Percentiles rank a stretch among this genome's conserved stretches.
phyloP scores from a whole-genome alignment of 2,113 vertebrate genomes.

The Anseranas semipalmata region DNA sequence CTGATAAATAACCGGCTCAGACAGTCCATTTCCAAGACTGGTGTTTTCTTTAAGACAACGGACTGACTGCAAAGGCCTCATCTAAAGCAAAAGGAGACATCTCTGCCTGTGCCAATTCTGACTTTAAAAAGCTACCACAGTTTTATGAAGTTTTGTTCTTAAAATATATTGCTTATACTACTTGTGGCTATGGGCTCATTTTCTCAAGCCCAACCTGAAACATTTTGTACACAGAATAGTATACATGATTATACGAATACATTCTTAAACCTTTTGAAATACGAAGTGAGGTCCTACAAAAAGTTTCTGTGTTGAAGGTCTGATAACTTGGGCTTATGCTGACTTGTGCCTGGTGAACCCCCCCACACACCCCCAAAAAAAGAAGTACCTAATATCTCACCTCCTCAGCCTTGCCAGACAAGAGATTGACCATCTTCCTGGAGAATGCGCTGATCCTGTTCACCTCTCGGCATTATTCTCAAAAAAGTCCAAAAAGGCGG shows the following conservation, averaged over 20 bases:
- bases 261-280: background rate
- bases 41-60: background rate
- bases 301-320: background rate
- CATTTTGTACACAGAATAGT: fast-evolving
- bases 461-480: background rate
- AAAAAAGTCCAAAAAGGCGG: background rate
- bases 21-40: background rate
- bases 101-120: background rate
- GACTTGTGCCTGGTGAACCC: background rate
- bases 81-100: background rate
- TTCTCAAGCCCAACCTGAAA: background rate
- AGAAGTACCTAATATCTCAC: background rate
- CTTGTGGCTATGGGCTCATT: background rate
- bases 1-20: background rate
- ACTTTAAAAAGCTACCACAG: background rate
- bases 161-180: background rate
- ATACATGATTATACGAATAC: background rate
- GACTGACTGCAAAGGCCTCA: background rate
- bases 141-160: background rate
- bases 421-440: background rate
- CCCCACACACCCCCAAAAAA: background rate
- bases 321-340: background rate
- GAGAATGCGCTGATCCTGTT: background rate
- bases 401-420: background rate
- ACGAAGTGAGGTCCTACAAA: background rate